Evolutionary conservation across 2,797 vertebrate genomes (phyloP).

Genomic region (Lacerta viridis): DNA sequence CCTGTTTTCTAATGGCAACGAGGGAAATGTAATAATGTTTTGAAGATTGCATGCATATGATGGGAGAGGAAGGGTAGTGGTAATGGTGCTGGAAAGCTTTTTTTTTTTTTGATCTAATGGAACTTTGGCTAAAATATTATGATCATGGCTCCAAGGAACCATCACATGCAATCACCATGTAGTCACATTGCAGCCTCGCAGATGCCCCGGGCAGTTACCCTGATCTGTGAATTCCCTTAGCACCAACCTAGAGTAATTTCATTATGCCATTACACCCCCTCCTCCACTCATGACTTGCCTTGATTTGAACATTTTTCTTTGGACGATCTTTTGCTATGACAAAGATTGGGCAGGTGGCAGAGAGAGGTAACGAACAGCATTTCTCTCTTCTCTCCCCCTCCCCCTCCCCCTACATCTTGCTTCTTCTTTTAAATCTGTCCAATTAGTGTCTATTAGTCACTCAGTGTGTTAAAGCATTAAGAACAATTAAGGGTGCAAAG

Average conservation of each 20-base stretch:
- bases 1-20: not conserved
- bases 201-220: not conserved
- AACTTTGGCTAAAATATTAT: not conserved
- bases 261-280: not conserved
- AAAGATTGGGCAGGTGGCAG: constrained; percentile 15
- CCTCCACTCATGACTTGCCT: not conserved
- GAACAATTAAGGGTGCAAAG: constrained; percentile 79
- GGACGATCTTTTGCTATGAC: not conserved
- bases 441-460: constrained; percentile 79
- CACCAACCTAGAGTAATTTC: constrained; percentile 2
- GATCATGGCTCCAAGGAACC: not conserved
- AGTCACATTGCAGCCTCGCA: not conserved
- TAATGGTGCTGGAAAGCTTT: not conserved
- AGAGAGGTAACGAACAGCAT: constrained; percentile 43
- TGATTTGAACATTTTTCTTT: not conserved
- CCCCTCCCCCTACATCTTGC: constrained; percentile 26
- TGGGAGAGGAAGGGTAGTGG: not conserved
- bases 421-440: constrained; percentile 53
- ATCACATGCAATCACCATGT: not conserved
- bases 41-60: not conserved
- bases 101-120: not conserved
- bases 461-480: constrained; percentile 77
- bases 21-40: not conserved
- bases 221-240: constrained; percentile 2
- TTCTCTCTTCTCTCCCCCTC: constrained; percentile 32